A percentile compares a stretch with the other conserved stretches of the same genome.
Conservation (phyloP, 2,113 vertebrate species). For the Microcebus murinus region DNA sequence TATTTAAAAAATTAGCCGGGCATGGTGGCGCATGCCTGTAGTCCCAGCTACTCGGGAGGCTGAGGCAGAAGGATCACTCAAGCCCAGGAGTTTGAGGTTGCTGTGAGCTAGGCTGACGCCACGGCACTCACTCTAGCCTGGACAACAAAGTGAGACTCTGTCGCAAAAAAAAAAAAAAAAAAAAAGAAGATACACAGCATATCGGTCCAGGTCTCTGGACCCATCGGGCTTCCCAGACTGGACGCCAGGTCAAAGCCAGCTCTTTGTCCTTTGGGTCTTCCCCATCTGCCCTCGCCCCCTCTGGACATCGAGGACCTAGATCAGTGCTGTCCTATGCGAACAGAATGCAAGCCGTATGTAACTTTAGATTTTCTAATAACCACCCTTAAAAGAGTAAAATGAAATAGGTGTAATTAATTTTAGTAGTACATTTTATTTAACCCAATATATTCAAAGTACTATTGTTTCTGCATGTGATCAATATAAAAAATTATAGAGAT, state of each 20-base stretch:
- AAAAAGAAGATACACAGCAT: not conserved
- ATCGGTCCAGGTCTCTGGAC: not conserved
- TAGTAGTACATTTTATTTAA: not conserved
- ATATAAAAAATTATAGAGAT: not conserved
- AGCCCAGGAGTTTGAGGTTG: too few relatives aligned
- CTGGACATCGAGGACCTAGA: not conserved
- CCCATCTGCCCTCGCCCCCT: accelerated
- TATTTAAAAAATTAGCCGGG: too few relatives aligned
- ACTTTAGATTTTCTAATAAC: not conserved
- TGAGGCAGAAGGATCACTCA: too few relatives aligned
- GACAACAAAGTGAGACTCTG: too few relatives aligned
- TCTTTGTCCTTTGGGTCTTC: not conserved
- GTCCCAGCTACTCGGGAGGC: too few relatives aligned
- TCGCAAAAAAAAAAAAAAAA: too few relatives aligned
- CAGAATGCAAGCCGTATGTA: not conserved
- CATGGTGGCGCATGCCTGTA: too few relatives aligned
- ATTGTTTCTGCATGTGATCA: not conserved
- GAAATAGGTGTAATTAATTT: not conserved
- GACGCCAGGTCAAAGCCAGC: not conserved
- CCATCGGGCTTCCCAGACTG: not conserved
- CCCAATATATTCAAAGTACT: not conserved
- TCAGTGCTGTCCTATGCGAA: not conserved
- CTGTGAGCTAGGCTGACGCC: too few relatives aligned
- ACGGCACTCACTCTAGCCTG: too few relatives aligned
- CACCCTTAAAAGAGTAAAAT: not conserved